These are phyloP conservation scores for Gadopsis bispinosus DNA, from an alignment of 2,797 vertebrate genomes.

Conservation along the genomic window DNA sequence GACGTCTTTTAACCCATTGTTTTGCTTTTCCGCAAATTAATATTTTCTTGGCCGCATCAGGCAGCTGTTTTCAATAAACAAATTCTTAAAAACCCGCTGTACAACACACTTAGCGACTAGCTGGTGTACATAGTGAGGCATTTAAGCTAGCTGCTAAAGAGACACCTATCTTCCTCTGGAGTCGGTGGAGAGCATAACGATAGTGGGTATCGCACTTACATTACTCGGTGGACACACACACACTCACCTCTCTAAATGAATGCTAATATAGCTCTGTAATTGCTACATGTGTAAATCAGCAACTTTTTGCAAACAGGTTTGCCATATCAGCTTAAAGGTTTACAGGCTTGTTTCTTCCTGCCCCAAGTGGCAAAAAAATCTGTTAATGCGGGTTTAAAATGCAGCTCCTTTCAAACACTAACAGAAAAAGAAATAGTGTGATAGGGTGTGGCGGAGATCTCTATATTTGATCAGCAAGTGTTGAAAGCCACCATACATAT, in stretches of 20 bases:
- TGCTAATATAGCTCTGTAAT: background rate
- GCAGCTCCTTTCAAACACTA: background rate
- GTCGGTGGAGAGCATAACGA: background rate
- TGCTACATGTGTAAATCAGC: background rate
- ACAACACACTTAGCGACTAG: background rate
- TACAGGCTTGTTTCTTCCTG: background rate
- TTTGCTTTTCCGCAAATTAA: background rate
- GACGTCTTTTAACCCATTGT: background rate
- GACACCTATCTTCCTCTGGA: background rate
- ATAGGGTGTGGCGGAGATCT: background rate
- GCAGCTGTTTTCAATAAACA: background rate
- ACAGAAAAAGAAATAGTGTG: slow-evolving; percentile 3
- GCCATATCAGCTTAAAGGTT: background rate
- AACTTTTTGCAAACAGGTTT: background rate
- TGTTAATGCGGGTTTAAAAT: background rate
- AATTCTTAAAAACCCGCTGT: background rate
- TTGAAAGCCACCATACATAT: slow-evolving; percentile 51
- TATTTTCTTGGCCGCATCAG: background rate
- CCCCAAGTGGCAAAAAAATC: background rate
- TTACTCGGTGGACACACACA: background rate
- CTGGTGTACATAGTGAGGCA: background rate
- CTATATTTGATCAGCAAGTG: slow-evolving; percentile 54
- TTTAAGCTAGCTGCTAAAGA: background rate
- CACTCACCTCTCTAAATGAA: background rate
- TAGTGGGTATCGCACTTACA: background rate